Evolutionary conservation across 2,113 vertebrate species (phyloP).

Genomic region (Gallinago paraguaiae): DNA sequence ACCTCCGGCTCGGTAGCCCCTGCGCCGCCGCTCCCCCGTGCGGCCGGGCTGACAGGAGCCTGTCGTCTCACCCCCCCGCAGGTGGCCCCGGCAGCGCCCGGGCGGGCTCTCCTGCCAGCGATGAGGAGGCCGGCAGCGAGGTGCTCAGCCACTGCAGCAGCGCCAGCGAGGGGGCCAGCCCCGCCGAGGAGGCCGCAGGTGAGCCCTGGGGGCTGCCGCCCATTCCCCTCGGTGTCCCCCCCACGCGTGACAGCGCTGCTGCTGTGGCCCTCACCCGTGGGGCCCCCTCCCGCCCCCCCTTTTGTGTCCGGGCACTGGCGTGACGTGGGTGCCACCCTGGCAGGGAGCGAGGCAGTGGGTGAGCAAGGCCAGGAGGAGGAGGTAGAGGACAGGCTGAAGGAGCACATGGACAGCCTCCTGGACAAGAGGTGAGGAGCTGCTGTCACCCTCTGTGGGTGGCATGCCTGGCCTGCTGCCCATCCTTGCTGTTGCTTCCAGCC

Average conservation of each 20-base stretch:
- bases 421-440: conserved; percentile 85
- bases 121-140: conserved; percentile 90
- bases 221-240: not conserved
- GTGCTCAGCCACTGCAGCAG: conserved; percentile 89
- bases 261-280: not conserved
- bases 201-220: not conserved
- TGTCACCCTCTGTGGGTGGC: not conserved
- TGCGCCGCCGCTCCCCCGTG: too few species aligned
- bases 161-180: conserved; percentile 84
- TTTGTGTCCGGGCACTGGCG: not conserved
- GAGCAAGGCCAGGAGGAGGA: conserved; percentile 88
- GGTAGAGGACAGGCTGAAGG: conserved; percentile 89
- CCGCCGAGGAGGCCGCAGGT: conserved; percentile 85
- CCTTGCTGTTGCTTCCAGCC: not conserved
- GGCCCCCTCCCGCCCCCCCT: not conserved
- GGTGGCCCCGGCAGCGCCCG: not conserved
- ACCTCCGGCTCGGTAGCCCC: not conserved
- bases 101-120: conserved; percentile 72
- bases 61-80: not conserved
- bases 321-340: not conserved
- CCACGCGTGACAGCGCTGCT: not conserved
- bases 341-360: conserved; percentile 83
- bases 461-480: not conserved
- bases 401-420: conserved; percentile 87
- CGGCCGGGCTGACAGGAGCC: not conserved